These are phyloP conservation scores for Oxycera nigricornis DNA, from an alignment of 2,888 invertebrate genomes.

Conservation along the genomic window DNA sequence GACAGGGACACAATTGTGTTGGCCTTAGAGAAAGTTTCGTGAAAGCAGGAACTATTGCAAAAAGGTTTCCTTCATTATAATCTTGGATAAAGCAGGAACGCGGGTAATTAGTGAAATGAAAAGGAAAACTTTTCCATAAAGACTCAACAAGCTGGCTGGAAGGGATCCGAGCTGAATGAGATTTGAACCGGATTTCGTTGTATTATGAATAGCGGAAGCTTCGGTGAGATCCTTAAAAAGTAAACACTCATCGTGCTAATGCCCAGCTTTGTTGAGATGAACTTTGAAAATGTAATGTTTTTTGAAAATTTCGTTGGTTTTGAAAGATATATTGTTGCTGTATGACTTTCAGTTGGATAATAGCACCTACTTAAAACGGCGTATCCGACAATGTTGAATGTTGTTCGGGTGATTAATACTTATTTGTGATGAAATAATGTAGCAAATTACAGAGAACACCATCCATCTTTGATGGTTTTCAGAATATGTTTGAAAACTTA, in stretches of 20 bases:
- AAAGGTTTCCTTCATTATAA: slow-evolving; percentile 30
- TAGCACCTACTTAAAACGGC: too few species aligned
- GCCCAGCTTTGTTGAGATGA: neutral
- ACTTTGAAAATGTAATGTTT: neutral
- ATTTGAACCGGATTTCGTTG: neutral
- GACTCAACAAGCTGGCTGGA: neutral
- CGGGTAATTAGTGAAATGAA: slow-evolving; percentile 29
- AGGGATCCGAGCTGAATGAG: neutral
- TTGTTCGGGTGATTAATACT: too few species aligned
- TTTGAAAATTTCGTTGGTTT: neutral
- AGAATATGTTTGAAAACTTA: too few species aligned
- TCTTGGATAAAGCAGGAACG: slow-evolving; percentile 20
- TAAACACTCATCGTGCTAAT: neutral
- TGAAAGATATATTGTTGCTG: neutral
- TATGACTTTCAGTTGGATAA: too few species aligned
- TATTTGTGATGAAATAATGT: too few species aligned
- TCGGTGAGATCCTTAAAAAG: neutral
- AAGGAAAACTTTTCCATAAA: slow-evolving; percentile 33
- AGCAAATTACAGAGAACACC: too few species aligned
- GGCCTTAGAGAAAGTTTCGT: slow-evolving; percentile 8
- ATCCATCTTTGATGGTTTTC: too few species aligned
- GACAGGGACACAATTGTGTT: slow-evolving; percentile 8
- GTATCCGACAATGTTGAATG: too few species aligned
- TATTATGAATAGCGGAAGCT: neutral
- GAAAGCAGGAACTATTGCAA: slow-evolving; percentile 21